Conservation (phyloP, 2,797 vertebrate genomes). For the Chiloscyllium punctatum region DNA sequence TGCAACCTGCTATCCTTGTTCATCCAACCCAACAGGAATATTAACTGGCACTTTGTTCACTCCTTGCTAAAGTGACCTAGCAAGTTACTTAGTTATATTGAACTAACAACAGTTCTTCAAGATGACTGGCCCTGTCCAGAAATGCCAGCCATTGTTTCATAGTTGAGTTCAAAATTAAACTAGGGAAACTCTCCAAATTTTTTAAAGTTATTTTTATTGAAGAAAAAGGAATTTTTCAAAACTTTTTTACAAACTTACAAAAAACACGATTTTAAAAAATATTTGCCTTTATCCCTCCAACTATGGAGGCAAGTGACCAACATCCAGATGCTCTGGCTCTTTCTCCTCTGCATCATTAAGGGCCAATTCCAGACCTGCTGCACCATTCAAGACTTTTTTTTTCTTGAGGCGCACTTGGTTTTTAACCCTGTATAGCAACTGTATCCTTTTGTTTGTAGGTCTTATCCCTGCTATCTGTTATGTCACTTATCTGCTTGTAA, state of each 20-base stretch:
- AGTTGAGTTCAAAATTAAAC: neutral
- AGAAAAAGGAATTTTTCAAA: too few species aligned
- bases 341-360: neutral
- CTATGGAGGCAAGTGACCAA: neutral
- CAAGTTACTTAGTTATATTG: neutral
- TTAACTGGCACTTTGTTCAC: neutral
- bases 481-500: neutral
- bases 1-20: neutral
- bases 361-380: neutral
- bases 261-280: too few species aligned
- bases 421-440: neutral
- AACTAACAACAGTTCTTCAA: neutral
- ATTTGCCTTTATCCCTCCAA: neutral
- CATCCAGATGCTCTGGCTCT: neutral
- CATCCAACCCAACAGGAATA: neutral
- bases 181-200: neutral
- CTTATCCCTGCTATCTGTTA: neutral
- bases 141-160: neutral
- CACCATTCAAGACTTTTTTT: too few species aligned
- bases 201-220: too few species aligned
- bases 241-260: too few species aligned
- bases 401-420: neutral
- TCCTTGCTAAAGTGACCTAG: neutral
- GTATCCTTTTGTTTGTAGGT: neutral
- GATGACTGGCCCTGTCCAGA: neutral